Evolutionary conservation across 1,140 invertebrate species (phyloP), one percentile per base, ranked within the genome.

Genomic region (Chlorops oryzae): DNA sequence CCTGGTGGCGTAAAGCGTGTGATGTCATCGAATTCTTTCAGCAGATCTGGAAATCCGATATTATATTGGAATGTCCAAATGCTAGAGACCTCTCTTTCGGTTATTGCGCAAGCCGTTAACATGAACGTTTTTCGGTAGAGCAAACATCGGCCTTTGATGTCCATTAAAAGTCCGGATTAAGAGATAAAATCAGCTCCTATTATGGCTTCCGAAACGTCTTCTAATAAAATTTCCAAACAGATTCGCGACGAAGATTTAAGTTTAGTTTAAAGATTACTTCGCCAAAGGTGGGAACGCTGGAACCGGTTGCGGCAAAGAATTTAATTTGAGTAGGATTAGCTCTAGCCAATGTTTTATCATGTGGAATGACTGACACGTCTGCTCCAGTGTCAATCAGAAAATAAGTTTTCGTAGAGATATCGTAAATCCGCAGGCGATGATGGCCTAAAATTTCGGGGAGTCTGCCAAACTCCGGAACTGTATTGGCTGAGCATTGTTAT

Each of bases 351-450:
- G 25, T 49, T 5, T 20, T 7, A 21, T 1, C 12, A 3, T 20
- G n/a, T 23, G 39, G 13, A 12, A 21, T 28, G 12, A 41, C 27
- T 10, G 45, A 52, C 4, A 52, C 25, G 20, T 48, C 51, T 3
- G 51, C 45, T 3, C 45, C 45, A 0, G 51, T 23, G 37, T 48
- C 51, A 3, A 52, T 37, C 5, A 48, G 32, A 37, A 52, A 52
- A 32, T 32, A 9, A 10, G 24, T 25, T 27, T 18, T 34, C 5
- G 28, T 40, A 21, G 39, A 41, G 12, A 17, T 13, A 7, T 39
- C 18, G 38, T 39, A n/a, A 39, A 39, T 7, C 6, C 12, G 12
- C 9, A 18, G 15, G 7, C 38, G 6, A 7, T 39, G 15, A 39
- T 39, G 6, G 38, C n/a, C n/a, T 7, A 9, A 7, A 7, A 39